Evolutionary conservation across 2,113 vertebrate species (phyloP).

Genomic region (Glareola pratincola): DNA sequence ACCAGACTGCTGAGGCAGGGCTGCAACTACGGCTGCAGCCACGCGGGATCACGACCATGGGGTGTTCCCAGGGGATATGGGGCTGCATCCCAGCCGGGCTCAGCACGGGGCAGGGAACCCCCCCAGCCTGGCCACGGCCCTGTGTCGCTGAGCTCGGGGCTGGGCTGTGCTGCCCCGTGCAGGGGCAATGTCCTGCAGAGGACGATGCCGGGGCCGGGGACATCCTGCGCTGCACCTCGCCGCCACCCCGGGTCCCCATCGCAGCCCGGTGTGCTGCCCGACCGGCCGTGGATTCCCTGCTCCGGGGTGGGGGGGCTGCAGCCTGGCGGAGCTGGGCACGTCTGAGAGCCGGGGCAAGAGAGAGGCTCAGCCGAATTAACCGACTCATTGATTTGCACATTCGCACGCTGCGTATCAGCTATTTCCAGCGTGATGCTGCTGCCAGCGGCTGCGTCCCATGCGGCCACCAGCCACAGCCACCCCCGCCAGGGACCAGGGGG

Average conservation of each 20-base stretch:
- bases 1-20: neutral
- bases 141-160: neutral
- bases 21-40: accelerated
- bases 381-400: neutral
- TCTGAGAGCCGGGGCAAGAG: neutral
- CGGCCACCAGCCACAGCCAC: neutral
- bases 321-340: neutral
- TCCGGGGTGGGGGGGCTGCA: neutral
- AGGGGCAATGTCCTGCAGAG: accelerated
- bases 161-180: neutral
- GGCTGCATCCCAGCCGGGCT: neutral
- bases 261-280: accelerated
- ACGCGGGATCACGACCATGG: accelerated
- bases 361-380: neutral
- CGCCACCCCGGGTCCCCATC: neutral
- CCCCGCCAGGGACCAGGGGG: accelerated
- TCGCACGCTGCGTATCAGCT: neutral
- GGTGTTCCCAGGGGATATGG: no score
- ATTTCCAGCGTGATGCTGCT: neutral
- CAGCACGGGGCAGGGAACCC: neutral
- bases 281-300: accelerated
- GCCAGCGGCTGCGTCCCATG: neutral
- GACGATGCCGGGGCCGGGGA: accelerated
- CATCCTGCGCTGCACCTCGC: neutral
- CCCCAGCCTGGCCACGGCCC: accelerated